These are phyloP conservation scores for Ceriagrion tenellum DNA, from an alignment of 2,888 invertebrate species.

Conservation along the genomic window DNA sequence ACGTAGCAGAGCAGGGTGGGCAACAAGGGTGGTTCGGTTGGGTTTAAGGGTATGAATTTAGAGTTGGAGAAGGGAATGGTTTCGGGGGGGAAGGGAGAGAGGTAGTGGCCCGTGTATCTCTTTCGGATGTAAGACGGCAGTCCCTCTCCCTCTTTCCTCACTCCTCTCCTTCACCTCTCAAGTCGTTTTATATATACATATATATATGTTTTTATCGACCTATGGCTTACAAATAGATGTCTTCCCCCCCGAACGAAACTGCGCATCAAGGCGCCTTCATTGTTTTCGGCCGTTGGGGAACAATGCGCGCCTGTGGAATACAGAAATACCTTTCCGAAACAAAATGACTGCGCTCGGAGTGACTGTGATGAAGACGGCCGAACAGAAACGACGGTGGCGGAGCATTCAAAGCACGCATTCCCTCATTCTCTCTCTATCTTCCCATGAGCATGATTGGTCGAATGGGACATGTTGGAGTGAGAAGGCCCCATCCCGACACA, in stretches of 20 bases:
- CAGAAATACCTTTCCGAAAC: not conserved
- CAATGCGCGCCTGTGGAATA: slow-evolving; percentile 43
- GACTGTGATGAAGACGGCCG: not conserved
- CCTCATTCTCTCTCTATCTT: not conserved
- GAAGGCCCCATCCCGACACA: not conserved
- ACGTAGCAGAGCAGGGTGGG: not conserved
- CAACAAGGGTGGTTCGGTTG: not conserved
- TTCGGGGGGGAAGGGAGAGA: not conserved
- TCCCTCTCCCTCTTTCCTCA: not conserved
- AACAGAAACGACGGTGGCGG: not conserved
- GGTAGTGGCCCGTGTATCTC: not conserved
- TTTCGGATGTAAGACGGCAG: slow-evolving; percentile 23
- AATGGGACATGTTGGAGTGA: not conserved
- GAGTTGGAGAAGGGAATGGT: not conserved
- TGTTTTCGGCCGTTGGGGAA: slow-evolving; percentile 46
- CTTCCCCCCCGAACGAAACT: not conserved
- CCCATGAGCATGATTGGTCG: not conserved
- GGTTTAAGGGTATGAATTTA: not conserved
- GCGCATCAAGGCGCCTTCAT: slow-evolving; percentile 21
- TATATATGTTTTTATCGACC: slow-evolving; percentile 2
- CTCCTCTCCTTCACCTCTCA: not conserved
- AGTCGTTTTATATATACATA: not conserved
- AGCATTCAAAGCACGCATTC: slow-evolving; percentile 2
- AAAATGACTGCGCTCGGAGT: slow-evolving; percentile 8
- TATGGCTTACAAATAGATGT: slow-evolving; percentile 53